Percentiles rank a stretch among this genome's conserved stretches.
These are phyloP conservation scores for Knipowitschia caucasica DNA, from an alignment of 2,797 vertebrate species.

Conservation along the genomic window DNA sequence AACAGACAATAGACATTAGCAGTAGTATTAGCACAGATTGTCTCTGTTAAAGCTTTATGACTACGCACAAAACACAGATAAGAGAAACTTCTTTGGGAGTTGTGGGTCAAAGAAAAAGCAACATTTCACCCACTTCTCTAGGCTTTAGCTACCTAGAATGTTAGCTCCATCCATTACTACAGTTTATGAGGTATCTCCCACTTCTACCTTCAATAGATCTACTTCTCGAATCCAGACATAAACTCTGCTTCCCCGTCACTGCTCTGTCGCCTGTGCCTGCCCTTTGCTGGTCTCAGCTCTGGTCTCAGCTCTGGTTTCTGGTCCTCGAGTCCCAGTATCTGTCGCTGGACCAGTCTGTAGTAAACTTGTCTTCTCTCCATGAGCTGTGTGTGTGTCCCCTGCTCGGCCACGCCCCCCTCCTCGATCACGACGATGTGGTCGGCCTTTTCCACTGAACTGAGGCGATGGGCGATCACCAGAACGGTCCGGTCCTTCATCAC, in stretches of 20 bases:
- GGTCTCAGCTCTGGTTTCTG: neutral
- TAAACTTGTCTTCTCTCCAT: slow-evolving; percentile 88
- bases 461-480: slow-evolving; percentile 89
- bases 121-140: too few relatives aligned
- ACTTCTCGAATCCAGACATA: neutral
- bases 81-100: too few relatives aligned
- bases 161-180: too few relatives aligned
- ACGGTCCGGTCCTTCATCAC: slow-evolving; percentile 83
- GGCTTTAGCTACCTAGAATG: too few relatives aligned
- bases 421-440: slow-evolving; percentile 66
- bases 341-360: slow-evolving; percentile 88
- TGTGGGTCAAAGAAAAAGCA: too few relatives aligned
- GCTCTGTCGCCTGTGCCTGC: neutral
- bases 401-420: slow-evolving; percentile 82
- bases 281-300: neutral
- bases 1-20: too few relatives aligned
- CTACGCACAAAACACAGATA: too few relatives aligned
- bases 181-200: too few relatives aligned
- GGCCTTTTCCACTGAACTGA: slow-evolving; percentile 91
- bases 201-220: too few relatives aligned
- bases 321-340: slow-evolving; percentile 81
- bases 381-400: slow-evolving; percentile 86
- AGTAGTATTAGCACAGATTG: too few relatives aligned
- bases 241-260: neutral
- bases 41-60: too few relatives aligned